Evolutionary conservation across 1,140 invertebrate species (phyloP), one percentile per base, ranked within the genome.

Genomic region (Coboldia fuscipes): DNA sequence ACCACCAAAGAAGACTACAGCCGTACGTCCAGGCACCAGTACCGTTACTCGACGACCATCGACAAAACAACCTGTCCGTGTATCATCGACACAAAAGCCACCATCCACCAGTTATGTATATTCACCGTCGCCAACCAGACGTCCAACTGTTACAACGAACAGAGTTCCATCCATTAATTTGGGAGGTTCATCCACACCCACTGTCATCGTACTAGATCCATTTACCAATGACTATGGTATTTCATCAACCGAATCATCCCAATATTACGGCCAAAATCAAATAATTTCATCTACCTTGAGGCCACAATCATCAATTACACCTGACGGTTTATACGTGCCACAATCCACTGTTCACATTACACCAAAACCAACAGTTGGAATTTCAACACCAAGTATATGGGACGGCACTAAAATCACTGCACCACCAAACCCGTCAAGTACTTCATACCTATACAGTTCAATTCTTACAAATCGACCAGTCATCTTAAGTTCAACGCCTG

Each of bases 261-360:
- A 6, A 7, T 23, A 23, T 23, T 23, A 41, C 12, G 20, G 13
- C 47, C n/a, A 6, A 5, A 15, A 29, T 9, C 27, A 29, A 6
- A 13, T 29, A 5, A 29, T 29, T 29, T 4, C 19, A 19, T 7
- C 45, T 4, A 22, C 21, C 15, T 24, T 17, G 2, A 18, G 26
- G 5, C 17, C 15, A 21, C 23, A 40, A 15, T 47, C 51, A 10
- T 41, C 38, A 0, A 51, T 50, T n/a, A 45, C 18, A 19, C 10
- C 24, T 22, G 41, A 44, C 20, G 30, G 50, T 43, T 41, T 58
- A 40, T 44, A 63, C 41, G 48, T 56, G 14, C 60, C 62, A 9
- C 50, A 56, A 3, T 63, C 66, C 12, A 67, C 66, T 0, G 56
- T 68, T 6, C 47, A 66, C 16, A 70, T 68, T 13, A 69, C 56